A percentile compares a stretch with the other conserved stretches of the same genome.
Conservation (phyloP, 2,797 vertebrate species). For the Acipenser oxyrinchus region DNA sequence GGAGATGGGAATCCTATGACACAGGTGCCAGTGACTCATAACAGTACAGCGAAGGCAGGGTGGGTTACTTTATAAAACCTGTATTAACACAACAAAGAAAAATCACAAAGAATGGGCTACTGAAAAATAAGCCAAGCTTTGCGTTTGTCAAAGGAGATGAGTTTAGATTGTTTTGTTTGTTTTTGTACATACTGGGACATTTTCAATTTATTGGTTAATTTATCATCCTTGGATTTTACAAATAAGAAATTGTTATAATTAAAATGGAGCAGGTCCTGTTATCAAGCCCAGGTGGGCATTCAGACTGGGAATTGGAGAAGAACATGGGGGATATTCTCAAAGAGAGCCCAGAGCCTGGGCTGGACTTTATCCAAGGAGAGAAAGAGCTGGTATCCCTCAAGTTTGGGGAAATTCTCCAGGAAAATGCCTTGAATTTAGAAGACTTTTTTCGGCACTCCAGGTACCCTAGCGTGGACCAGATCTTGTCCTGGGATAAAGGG, state of each 20-base stretch:
- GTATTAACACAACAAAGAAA: too few species aligned
- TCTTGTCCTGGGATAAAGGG: constrained; percentile 39
- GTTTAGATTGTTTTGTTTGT: too few species aligned
- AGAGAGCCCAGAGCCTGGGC: constrained; percentile 43
- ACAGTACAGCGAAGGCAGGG: too few species aligned
- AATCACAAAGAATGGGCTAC: too few species aligned
- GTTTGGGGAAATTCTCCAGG: constrained; percentile 38
- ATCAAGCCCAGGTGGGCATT: constrained; percentile 57
- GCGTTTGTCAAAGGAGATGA: too few species aligned
- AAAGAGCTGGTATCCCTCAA: constrained; percentile 31
- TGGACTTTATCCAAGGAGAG: constrained; percentile 45
- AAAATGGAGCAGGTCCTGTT: constrained; percentile 59
- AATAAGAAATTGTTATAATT: constrained; percentile 7
- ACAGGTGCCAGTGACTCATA: too few species aligned
- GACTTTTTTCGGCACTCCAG: constrained; percentile 45
- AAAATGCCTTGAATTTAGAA: constrained; percentile 42
- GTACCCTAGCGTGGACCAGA: constrained; percentile 44
- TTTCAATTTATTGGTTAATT: constrained; percentile 24
- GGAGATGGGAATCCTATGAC: too few species aligned
- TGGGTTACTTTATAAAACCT: too few species aligned
- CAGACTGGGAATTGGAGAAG: constrained; percentile 63
- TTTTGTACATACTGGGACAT: constrained; percentile 18
- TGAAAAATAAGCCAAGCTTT: too few species aligned
- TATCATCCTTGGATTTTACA: constrained; percentile 18
- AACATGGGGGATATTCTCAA: constrained; percentile 29